Evolutionary conservation across 2,888 invertebrate species (phyloP).

Genomic region (Amiota mariae): DNA sequence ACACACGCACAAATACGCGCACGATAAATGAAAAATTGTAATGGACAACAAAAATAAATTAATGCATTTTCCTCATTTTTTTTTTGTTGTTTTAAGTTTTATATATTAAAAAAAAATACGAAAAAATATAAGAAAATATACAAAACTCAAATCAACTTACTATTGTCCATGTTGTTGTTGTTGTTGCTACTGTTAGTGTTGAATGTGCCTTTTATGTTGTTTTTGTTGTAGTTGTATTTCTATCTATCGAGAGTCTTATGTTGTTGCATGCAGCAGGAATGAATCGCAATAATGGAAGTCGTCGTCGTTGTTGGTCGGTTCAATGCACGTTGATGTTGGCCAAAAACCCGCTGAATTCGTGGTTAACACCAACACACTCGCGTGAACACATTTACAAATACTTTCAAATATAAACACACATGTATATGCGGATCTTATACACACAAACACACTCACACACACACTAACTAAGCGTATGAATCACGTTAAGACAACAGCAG

Average conservation of each 20-base stretch:
- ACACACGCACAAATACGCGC: neutral
- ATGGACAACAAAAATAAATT: neutral
- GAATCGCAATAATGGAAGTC: constrained; percentile 6
- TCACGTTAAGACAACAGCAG: constrained; percentile 4
- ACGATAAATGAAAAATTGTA: too few relatives aligned
- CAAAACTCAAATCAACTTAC: constrained; percentile 46
- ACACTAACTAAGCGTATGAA: constrained; percentile 35
- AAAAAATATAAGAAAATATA: constrained; percentile 1
- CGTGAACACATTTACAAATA: neutral
- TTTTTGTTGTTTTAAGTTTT: neutral
- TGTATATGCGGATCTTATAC: constrained; percentile 27
- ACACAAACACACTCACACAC: constrained; percentile 34
- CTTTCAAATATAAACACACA: neutral
- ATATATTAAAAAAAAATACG: constrained; percentile 10
- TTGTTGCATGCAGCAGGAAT: constrained; percentile 30
- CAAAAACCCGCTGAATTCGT: constrained; percentile 30
- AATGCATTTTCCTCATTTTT: neutral
- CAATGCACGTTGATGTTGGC: constrained; percentile 59
- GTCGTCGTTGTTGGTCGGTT: constrained; percentile 54
- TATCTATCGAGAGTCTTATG: too few relatives aligned
- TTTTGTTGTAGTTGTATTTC: too few relatives aligned
- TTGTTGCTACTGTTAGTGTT: constrained; percentile 34
- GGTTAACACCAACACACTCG: constrained; percentile 12
- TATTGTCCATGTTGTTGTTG: constrained; percentile 55
- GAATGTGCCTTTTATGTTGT: constrained; percentile 28